Conservation (phyloP, 2,797 vertebrate species). For the Discoglossus pictus region DNA sequence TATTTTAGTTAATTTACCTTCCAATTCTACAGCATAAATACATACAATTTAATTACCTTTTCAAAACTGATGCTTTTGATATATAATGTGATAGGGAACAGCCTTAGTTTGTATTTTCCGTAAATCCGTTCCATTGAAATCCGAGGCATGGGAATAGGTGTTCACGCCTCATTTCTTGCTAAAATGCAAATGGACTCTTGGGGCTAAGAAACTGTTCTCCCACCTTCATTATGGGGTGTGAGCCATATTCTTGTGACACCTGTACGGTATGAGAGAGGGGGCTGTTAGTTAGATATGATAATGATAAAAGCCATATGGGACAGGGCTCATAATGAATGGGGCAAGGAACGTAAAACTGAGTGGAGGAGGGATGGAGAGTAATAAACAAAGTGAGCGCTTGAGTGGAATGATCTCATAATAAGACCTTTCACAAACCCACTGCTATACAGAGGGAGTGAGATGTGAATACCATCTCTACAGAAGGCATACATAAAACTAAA, state of each 20-base stretch:
- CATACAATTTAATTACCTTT: too few relatives aligned
- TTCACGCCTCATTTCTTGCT: neutral
- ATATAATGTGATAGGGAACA: too few relatives aligned
- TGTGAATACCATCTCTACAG: too few relatives aligned
- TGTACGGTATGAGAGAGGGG: slow-evolving; percentile 57
- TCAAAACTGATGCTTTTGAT: too few relatives aligned
- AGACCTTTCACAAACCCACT: neutral
- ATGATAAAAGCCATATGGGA: slow-evolving; percentile 61
- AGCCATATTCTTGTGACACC: slow-evolving; percentile 60
- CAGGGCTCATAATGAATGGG: slow-evolving; percentile 35
- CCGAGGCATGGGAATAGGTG: too few relatives aligned
- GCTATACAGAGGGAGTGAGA: slow-evolving; percentile 38
- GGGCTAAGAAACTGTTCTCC: slow-evolving; percentile 57
- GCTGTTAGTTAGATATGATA: slow-evolving; percentile 29
- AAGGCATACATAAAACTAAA: too few relatives aligned
- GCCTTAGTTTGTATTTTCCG: too few relatives aligned
- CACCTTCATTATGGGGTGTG: slow-evolving; percentile 59
- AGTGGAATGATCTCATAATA: slow-evolving; percentile 45
- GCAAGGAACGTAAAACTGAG: slow-evolving; percentile 1
- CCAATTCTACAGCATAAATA: too few relatives aligned
- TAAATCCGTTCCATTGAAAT: too few relatives aligned
- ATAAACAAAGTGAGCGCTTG: slow-evolving; percentile 35
- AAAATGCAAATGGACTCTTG: slow-evolving; percentile 55
- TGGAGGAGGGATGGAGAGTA: slow-evolving; percentile 21
- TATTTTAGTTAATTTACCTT: too few relatives aligned